Evolutionary conservation across 2,888 invertebrate species (phyloP).

Genomic region (Stictocephala bisonia): DNA sequence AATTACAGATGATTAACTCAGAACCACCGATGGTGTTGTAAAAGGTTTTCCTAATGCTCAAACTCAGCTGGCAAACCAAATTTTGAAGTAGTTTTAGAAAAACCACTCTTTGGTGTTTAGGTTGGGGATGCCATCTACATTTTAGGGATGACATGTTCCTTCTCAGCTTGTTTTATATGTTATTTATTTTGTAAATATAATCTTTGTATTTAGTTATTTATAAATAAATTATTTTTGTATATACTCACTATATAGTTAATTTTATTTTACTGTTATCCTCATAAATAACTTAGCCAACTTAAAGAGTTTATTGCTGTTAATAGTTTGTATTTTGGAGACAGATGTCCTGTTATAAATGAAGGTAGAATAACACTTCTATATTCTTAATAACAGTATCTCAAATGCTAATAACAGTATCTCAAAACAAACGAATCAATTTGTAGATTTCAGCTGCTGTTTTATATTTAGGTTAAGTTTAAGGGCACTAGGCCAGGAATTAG

Average conservation of each 20-base stretch:
- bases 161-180: not conserved
- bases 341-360: no score
- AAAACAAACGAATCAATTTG: no score
- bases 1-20: not conserved
- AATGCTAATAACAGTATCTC: no score
- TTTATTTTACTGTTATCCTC: no score
- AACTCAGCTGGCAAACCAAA: constrained; percentile 43
- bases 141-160: not conserved
- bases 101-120: not conserved
- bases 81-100: constrained; percentile 23
- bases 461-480: no score
- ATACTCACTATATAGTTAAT: constrained; percentile 11
- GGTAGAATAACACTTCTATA: no score
- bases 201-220: constrained; percentile 21
- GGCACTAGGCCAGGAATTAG: no score
- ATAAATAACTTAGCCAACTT: no score
- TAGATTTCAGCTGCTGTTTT: no score
- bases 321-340: no score
- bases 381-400: no score
- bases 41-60: constrained; percentile 36
- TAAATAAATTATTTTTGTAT: constrained; percentile 19
- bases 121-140: not conserved
- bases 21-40: constrained; percentile 27
- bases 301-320: no score
- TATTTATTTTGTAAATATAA: constrained; percentile 24